phyloP scores from a whole-genome alignment of 2,888 invertebrate species.

The Scaptomyza parva region DNA sequence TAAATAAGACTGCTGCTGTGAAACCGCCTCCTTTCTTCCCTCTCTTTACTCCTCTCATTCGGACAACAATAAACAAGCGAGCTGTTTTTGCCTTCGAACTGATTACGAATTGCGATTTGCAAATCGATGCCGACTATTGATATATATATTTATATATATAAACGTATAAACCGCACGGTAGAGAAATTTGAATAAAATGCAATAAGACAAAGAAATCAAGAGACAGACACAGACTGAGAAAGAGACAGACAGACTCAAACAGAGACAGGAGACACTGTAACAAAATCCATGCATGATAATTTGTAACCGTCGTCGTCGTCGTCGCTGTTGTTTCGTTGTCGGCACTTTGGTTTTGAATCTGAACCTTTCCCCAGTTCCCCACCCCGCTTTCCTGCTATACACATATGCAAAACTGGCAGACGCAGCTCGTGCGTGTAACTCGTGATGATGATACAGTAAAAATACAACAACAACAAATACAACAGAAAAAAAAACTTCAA shows the following conservation, averaged over 20 bases:
- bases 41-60: not conserved
- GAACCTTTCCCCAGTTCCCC: not conserved
- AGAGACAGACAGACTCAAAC: slow-evolving; percentile 13
- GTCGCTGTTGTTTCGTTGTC: slow-evolving; percentile 53
- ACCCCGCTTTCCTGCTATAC: not conserved
- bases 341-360: slow-evolving; percentile 60
- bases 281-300: slow-evolving; percentile 73
- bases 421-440: slow-evolving; percentile 78
- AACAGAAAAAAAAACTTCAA: slow-evolving; percentile 29
- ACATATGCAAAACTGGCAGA: slow-evolving; percentile 58
- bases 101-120: slow-evolving; percentile 81
- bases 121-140: slow-evolving; percentile 73
- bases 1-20: slow-evolving; percentile 49
- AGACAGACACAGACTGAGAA: slow-evolving; percentile 24
- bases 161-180: slow-evolving; percentile 80
- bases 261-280: not conserved
- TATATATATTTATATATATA: slow-evolving; percentile 29
- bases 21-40: slow-evolving; percentile 13
- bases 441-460: slow-evolving; percentile 69
- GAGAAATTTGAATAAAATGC: slow-evolving; percentile 82
- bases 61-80: slow-evolving; percentile 7
- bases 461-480: slow-evolving; percentile 15
- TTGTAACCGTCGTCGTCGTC: slow-evolving; percentile 56
- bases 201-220: slow-evolving; percentile 75
- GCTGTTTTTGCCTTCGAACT: slow-evolving; percentile 64